Conservation (phyloP, 2,797 vertebrate species). For the Cossypha polioptera region DNA sequence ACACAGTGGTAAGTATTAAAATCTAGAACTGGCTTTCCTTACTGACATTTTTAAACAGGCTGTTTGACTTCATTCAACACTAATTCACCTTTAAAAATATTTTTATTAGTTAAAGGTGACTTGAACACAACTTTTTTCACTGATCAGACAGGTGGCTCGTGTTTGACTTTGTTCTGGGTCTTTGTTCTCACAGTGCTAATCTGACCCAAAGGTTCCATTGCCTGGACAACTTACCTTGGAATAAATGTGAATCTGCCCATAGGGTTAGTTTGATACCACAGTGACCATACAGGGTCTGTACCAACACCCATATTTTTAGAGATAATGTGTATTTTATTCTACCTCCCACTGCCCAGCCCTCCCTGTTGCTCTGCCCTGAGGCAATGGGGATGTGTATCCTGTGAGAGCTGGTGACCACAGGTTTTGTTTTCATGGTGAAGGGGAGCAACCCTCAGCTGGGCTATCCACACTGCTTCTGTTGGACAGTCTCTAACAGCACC, state of each 20-base stretch:
- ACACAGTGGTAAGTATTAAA: background rate
- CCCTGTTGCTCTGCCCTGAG: background rate
- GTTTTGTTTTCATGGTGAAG: fast-evolving
- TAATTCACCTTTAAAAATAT: background rate
- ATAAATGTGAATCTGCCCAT: background rate
- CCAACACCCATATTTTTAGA: background rate
- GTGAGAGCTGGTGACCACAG: background rate
- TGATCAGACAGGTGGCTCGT: background rate
- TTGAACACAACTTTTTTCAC: background rate
- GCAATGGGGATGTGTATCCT: background rate
- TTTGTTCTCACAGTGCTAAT: background rate
- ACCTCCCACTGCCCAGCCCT: background rate
- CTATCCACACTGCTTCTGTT: fast-evolving
- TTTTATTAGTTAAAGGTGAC: background rate
- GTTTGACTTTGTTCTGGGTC: background rate
- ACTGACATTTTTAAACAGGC: background rate
- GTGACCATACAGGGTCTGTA: fast-evolving
- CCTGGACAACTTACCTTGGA: background rate
- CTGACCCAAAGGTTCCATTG: background rate
- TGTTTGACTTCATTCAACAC: background rate
- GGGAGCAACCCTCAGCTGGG: background rate
- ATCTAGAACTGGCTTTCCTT: background rate
- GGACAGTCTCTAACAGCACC: background rate
- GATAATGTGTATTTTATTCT: background rate
- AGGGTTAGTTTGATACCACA: background rate